Evolutionary conservation across 1,140 invertebrate genomes (phyloP), one percentile per base, ranked within the genome.

Genomic region (Branchinecta lynchi): DNA sequence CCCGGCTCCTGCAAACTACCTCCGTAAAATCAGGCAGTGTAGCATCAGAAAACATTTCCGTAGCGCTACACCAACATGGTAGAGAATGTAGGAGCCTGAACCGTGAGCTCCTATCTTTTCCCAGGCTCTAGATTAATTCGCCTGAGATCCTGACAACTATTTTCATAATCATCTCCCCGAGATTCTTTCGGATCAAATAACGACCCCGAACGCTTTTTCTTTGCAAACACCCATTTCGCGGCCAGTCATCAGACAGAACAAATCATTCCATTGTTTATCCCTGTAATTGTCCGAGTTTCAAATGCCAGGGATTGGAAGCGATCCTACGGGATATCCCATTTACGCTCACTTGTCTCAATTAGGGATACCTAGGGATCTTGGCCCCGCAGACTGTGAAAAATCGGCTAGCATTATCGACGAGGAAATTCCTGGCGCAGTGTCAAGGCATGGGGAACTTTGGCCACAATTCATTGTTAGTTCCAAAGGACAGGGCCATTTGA

Each of bases 321-420:
- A 60, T 60, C 51, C 51, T 15, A 15, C 17, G 51, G 51, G 51
- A 60, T 60, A 60, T 60, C 51, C 51, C 51, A 60, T 60, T 60
- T 60, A 60, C 51, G 51, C 51, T 60, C 51, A 60, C 51, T 60
- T 60, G 51, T 60, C 51, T 60, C 51, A 60, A 60, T 60, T 60
- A 60, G 51, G 51, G 51, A 60, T 60, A 3, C 2, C 51, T 20
- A 60, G 51, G 51, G 51, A 60, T 60, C 51, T 60, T 60, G 51
- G 51, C 51, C 51, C 51, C 17, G 12, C 17, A 60, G 51, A 60
- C 51, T 2, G 51, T 60, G 51, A 60, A 60, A 60, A 60, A 60
- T 60, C 51, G 51, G 51, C 51, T 20, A 60, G 51, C 3, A 60
- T 60, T 60, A 60, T 60, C 51, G 51, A 60, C 51, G 51, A 20